These are phyloP conservation scores for Megaleporinus macrocephalus DNA, from an alignment of 2,113 vertebrate species.

Conservation along the genomic window DNA sequence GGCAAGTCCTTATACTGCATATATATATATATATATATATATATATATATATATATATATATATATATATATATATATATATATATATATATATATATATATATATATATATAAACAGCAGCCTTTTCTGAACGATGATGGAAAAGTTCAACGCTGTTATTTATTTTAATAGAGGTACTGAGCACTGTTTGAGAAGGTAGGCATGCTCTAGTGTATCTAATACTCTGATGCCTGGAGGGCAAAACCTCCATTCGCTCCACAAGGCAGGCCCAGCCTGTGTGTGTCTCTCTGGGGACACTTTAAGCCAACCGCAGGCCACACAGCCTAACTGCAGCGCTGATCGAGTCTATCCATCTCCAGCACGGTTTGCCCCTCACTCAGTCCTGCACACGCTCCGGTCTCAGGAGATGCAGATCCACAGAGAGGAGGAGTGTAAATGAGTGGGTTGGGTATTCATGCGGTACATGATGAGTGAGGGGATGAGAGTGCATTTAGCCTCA, in stretches of 20 bases:
- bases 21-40: too few relatives aligned
- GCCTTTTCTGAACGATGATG: not conserved
- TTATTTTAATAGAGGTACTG: slow-evolving; percentile 9
- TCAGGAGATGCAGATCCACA: slow-evolving; percentile 83
- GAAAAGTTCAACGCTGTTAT: not conserved
- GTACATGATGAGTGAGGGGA: slow-evolving; percentile 85
- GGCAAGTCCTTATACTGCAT: not conserved
- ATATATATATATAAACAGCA: not conserved
- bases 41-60: too few relatives aligned
- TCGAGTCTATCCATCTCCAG: slow-evolving; percentile 85
- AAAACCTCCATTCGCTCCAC: slow-evolving; percentile 82
- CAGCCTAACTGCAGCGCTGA: slow-evolving; percentile 87
- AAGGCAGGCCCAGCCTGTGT: slow-evolving; percentile 76
- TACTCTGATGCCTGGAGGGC: slow-evolving; percentile 58
- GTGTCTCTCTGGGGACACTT: slow-evolving; percentile 82
- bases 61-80: too few relatives aligned
- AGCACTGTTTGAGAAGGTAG: slow-evolving; percentile 20
- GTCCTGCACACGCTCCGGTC: slow-evolving; percentile 63
- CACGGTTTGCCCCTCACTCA: slow-evolving; percentile 67
- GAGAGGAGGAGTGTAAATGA: slow-evolving; percentile 89
- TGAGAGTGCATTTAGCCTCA: slow-evolving; percentile 85
- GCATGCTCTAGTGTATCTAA: slow-evolving; percentile 38
- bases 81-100: too few relatives aligned
- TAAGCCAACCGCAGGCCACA: slow-evolving; percentile 78
- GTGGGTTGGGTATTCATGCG: slow-evolving; percentile 93